phyloP scores from a whole-genome alignment of 92 coral and sea anemone species.

The Siderastrea siderea region DNA sequence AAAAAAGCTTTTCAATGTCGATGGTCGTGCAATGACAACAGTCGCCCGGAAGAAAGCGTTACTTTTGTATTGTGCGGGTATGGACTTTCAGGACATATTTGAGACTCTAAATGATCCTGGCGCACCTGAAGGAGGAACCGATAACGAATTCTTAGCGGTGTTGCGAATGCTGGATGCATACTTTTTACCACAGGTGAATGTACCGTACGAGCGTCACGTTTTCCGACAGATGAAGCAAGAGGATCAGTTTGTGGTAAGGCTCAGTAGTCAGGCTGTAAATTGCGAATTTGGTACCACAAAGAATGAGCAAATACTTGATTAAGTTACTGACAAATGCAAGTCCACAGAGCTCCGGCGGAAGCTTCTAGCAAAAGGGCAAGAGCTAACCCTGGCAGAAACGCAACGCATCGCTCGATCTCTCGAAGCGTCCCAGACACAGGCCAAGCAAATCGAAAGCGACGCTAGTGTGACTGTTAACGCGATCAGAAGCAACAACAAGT shows the following conservation, averaged over 20 bases:
- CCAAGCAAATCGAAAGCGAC: conserved; percentile 35
- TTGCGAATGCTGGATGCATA: conserved; percentile 34
- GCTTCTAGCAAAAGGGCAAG: conserved; percentile 14
- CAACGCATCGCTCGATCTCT: conserved; percentile 46
- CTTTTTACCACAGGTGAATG: conserved; percentile 25
- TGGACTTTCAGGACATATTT: conserved; percentile 22
- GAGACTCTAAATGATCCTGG: conserved; percentile 33
- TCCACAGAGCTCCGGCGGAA: conserved; percentile 2
- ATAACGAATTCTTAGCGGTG: conserved; percentile 10
- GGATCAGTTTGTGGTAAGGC: conserved; percentile 27
- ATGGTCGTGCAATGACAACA: conserved; percentile 29
- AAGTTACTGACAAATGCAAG: conserved; percentile 23
- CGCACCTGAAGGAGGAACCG: conserved; percentile 16
- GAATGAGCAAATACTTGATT: conserved; percentile 11
- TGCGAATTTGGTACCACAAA: conserved; percentile 9
- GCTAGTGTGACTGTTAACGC: background rate
- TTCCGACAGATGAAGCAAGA: conserved; percentile 30
- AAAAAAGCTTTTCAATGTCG: conserved; percentile 55
- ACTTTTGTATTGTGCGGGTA: conserved; percentile 9
- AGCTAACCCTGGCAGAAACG: conserved; percentile 24
- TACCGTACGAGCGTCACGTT: conserved; percentile 32
- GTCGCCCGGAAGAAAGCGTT: conserved; percentile 2
- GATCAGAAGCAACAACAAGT: background rate
- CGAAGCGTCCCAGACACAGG: conserved; percentile 23
- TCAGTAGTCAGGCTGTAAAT: conserved; percentile 23